Evolutionary conservation across 2,888 invertebrate genomes (phyloP).

Genomic region (Myathropa florea): DNA sequence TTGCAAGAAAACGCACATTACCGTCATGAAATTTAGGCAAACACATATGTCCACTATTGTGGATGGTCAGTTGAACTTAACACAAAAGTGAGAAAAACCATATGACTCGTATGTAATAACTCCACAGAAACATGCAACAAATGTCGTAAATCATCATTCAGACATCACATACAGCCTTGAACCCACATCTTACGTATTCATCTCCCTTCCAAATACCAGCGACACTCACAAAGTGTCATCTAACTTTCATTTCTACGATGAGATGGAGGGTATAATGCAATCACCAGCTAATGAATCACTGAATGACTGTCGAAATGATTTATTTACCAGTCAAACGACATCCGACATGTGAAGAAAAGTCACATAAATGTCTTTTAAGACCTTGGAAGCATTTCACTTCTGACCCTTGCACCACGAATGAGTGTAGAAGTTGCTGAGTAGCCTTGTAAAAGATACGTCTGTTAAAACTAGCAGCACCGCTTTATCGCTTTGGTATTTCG

Average conservation of each 20-base stretch:
- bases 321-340: slow-evolving; percentile 30
- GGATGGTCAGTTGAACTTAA: not conserved
- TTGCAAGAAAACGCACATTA: not conserved
- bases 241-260: slow-evolving; percentile 43
- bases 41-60: not conserved
- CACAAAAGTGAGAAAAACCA: not conserved
- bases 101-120: not conserved
- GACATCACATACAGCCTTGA: not conserved
- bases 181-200: not conserved
- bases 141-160: not conserved
- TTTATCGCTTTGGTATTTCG: not conserved
- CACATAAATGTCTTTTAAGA: slow-evolving; percentile 13
- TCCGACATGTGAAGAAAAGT: not conserved
- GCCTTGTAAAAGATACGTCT: not conserved
- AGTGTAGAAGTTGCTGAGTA: not conserved
- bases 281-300: slow-evolving; percentile 49
- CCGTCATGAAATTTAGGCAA: not conserved
- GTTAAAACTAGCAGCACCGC: too few species aligned
- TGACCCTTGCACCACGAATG: not conserved
- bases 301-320: slow-evolving; percentile 51
- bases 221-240: slow-evolving; percentile 14
- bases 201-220: too few species aligned
- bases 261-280: slow-evolving; percentile 21
- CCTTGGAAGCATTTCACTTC: slow-evolving; percentile 29
- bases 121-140: not conserved